Base-by-base conservation (phyloP, 2,113 vertebrate genomes). In the Anguilla rostrata region DNA sequence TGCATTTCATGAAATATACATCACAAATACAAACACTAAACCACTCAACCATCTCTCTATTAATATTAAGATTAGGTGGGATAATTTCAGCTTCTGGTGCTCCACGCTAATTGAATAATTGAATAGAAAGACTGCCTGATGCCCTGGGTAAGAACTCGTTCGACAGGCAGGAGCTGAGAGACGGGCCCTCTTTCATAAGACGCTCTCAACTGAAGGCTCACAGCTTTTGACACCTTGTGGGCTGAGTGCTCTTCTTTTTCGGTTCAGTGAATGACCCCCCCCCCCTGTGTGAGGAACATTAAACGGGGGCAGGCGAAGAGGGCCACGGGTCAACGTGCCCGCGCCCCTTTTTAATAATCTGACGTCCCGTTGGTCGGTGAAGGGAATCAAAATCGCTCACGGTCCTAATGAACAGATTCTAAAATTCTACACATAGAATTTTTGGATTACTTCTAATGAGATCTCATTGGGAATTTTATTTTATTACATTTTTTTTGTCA, bases 1-100 rank as follows among this genome's bases (percentile, higher is more conserved):
- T n/a, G 84, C 80, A n/a, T 71, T 22, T 85, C 84, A 85, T 85
- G 46, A 85, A 85, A 81, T 40, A 85, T 85, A 85, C 78, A 85
- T 80, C 56, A 80, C 80, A 85, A 85, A 85, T 80, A 80, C 22
- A 49, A 40, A 49, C 34, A 79, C 53, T 53, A 0, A 81, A 53
- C 78, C 49, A 80, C 84, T 80, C n/a, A n/a, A n/a, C 78, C 81
- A 60, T 85, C 80, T 85, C 39, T 18, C 84, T 81, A 85, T 85
- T 78, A 79, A 85, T 85, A 85, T 85, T 85, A 80, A 85, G 75
- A 39, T 85, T 53, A 80, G 46, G 78, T 85, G n/a, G 79, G 43
- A 80, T n/a, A 46, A 85, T 80, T 85, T 85, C 78, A 56, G 84
- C 39, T 80, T 56, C 84, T 80, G 84, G 29, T 57, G 43, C 5